Base-by-base conservation (phyloP, 2,888 invertebrate species). In the Siphlonurus alternatus region DNA sequence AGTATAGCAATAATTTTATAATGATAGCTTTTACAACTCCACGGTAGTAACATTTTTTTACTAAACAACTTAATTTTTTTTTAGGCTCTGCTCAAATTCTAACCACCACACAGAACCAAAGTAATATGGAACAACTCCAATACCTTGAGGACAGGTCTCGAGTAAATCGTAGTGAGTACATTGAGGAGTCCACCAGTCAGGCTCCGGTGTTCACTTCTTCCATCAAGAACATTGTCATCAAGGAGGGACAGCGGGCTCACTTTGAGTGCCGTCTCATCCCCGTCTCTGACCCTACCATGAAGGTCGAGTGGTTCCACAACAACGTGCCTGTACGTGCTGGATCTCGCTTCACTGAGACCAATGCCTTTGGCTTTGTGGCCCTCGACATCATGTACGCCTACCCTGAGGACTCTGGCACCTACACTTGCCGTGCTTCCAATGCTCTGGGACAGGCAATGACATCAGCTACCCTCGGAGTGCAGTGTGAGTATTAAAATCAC, bases 351-450 rank as follows among this genome's bases (percentile, higher is more conserved):
- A 90, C 92, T 15, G 93, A 96, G 77, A 93, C 93, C 7, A 92
- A 95, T 73, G 97, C 93, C 77, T 98, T 99, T 74, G 98, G 98
- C 59, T 98, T 94, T 74, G 96, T 97, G 18, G 93, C 96, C 23
- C 79, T 99, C 65, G 98, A 99, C 73, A 95, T 99, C 70, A 85
- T 95, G 80, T 90, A 95, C 70, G 90, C 93, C 66, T 87, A 95
- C 72, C 92, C 96, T 7, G 98, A 98, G 75, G 98, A 99, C 79
- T 89, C 92, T 19, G 99, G 98, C 61, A 89, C 88, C 0, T 99
- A 98, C 74, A 96, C 95, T 0, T 93, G 94, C 75, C 84, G 93
- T 71, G 95, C 97, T 1, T 87, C 84, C 63, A 99, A 97, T 72
- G 88, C 88, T 63, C 80, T 92, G 19, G 98, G 98, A 54, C 91